Percentiles rank a stretch among this genome's conserved stretches.
Conservation (phyloP, 2,113 vertebrate species). For the Cairina moschata region DNA sequence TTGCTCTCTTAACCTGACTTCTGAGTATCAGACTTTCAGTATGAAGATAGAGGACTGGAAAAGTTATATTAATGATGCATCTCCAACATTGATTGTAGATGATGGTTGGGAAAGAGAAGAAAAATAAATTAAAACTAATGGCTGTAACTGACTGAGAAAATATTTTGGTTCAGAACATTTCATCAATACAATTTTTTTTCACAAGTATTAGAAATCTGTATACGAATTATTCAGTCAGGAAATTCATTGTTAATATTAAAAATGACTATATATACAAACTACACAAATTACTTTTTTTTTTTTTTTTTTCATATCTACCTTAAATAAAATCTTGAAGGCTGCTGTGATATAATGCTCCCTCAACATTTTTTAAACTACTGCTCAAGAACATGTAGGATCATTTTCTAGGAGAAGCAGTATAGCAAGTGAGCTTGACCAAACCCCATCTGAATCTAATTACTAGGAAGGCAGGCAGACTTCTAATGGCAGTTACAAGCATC, state of each 20-base stretch:
- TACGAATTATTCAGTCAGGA: constrained; percentile 15
- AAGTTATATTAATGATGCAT: neutral
- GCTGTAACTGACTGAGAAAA: neutral
- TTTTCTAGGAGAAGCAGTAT: neutral
- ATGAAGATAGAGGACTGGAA: neutral
- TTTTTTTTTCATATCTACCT: neutral
- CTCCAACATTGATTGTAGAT: neutral
- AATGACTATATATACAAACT: neutral
- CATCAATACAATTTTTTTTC: neutral
- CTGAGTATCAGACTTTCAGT: neutral
- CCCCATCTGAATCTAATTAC: neutral
- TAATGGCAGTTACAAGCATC: neutral
- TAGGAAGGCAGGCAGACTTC: neutral
- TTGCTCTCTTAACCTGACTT: neutral
- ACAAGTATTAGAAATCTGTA: neutral
- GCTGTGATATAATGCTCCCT: neutral
- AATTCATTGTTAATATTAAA: neutral
- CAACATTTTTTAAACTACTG: neutral
- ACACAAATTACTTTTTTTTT: neutral
- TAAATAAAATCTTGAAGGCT: neutral
- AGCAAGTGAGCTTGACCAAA: neutral
- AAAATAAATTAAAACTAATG: constrained; percentile 29
- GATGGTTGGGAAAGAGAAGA: neutral
- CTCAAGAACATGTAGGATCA: neutral
- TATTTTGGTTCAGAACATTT: constrained; percentile 38